A percentile compares a stretch with the other conserved stretches of the same genome.
These are phyloP conservation scores for Neodiprion lecontei DNA, from an alignment of 1,140 invertebrate species.

Conservation along the genomic window DNA sequence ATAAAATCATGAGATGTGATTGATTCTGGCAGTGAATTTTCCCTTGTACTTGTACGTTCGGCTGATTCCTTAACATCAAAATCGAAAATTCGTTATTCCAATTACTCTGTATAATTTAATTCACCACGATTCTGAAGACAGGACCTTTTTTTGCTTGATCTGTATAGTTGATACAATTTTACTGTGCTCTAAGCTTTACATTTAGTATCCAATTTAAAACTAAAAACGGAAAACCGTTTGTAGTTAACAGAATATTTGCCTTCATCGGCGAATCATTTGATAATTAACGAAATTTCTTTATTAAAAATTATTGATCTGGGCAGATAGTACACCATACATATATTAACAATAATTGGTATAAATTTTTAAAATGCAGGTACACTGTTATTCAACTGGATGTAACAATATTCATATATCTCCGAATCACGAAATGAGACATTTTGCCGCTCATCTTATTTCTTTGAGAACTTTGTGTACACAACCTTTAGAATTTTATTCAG, in stretches of 20 bases:
- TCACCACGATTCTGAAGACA: too few relatives aligned
- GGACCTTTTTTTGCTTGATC: too few relatives aligned
- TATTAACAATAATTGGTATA: conserved; percentile 37
- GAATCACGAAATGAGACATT: too few relatives aligned
- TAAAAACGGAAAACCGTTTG: neutral
- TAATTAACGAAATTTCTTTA: conserved; percentile 3
- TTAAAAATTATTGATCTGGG: conserved; percentile 24
- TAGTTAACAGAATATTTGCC: neutral
- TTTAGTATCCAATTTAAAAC: neutral
- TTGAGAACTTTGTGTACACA: too few relatives aligned
- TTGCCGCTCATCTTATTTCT: too few relatives aligned
- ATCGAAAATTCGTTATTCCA: too few relatives aligned
- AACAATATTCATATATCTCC: too few relatives aligned
- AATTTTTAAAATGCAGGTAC: conserved; percentile 36
- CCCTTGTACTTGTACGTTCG: neutral
- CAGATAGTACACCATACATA: conserved; percentile 31
- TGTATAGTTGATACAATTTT: too few relatives aligned
- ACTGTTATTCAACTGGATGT: neutral
- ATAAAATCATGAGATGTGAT: conserved; percentile 30
- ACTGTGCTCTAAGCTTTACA: too few relatives aligned
- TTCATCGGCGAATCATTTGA: neutral
- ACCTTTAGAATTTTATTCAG: too few relatives aligned
- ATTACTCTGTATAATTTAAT: too few relatives aligned
- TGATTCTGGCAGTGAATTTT: conserved; percentile 14
- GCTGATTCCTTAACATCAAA: too few relatives aligned